Evolutionary conservation across 1,140 invertebrate species (phyloP).

Genomic region (Neodiprion virginianus): DNA sequence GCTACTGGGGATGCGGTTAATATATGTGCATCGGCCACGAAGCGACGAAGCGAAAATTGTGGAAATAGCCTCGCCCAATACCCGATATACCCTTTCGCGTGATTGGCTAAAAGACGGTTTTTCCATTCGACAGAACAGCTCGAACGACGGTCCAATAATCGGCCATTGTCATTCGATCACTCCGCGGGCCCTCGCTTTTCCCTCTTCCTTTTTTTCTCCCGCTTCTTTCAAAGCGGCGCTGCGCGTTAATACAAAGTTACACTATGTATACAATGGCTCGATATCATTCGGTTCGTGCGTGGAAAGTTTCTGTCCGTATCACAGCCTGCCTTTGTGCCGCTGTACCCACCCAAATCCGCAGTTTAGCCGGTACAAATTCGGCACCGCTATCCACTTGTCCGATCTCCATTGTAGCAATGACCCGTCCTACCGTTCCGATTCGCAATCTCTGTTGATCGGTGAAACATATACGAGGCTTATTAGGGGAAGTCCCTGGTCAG

Average conservation of each 20-base stretch:
- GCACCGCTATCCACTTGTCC: not conserved
- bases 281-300: not conserved
- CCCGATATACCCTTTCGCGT: not conserved
- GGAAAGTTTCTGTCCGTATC: not conserved
- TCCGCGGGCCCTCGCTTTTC: not conserved
- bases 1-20: not conserved
- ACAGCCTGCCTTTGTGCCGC: not conserved
- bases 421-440: not conserved
- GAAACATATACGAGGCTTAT: not conserved
- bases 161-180: not conserved
- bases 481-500: not conserved
- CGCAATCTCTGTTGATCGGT: not conserved
- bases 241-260: not conserved
- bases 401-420: constrained; percentile 4
- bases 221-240: not conserved
- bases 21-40: not conserved
- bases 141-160: not conserved
- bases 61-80: constrained; percentile 4
- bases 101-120: not conserved
- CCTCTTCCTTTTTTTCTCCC: no score
- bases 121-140: constrained; percentile 1
- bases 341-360: not conserved
- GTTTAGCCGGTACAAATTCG: constrained; percentile 1
- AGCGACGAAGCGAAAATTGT: constrained; percentile 5
- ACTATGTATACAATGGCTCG: not conserved